phyloP scores from a whole-genome alignment of 2,113 vertebrate genomes.

The Oreochromis niloticus region DNA sequence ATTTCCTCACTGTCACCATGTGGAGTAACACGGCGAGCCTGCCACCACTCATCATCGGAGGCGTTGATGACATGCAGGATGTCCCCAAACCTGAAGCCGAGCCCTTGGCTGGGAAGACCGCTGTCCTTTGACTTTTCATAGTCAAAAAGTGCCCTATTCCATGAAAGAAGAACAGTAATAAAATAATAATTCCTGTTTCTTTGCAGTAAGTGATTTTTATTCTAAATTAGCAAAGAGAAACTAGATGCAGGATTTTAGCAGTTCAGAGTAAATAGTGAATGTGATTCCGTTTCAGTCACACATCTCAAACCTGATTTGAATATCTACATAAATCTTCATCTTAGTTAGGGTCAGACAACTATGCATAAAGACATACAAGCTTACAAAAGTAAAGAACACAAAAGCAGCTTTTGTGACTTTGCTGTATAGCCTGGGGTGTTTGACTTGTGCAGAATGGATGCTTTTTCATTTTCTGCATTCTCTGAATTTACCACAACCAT shows the following conservation, averaged over 20 bases:
- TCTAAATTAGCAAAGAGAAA: neutral
- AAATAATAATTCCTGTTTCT: neutral
- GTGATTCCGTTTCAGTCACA: neutral
- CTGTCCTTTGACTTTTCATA: slow-evolving; percentile 96
- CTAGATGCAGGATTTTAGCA: neutral
- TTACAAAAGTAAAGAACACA: neutral
- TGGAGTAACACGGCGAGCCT: slow-evolving; percentile 84
- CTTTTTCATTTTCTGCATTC: neutral
- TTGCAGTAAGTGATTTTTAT: neutral
- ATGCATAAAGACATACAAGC: neutral
- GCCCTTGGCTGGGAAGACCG: slow-evolving; percentile 93
- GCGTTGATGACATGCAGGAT: slow-evolving; percentile 96
- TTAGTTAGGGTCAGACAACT: neutral
- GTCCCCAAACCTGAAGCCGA: slow-evolving; percentile 93
- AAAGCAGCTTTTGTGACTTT: neutral
- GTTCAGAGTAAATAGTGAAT: neutral
- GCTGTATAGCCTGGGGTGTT: neutral
- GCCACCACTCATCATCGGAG: slow-evolving; percentile 98
- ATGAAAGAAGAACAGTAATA: neutral
- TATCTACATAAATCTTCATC: neutral
- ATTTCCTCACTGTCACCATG: slow-evolving; percentile 97
- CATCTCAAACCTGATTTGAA: neutral
- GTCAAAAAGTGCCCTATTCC: slow-evolving; percentile 89
- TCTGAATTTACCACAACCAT: neutral
- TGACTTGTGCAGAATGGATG: neutral